These are phyloP conservation scores for Monochamus saltuarius DNA, from an alignment of 1,140 invertebrate genomes.

Conservation along the genomic window DNA sequence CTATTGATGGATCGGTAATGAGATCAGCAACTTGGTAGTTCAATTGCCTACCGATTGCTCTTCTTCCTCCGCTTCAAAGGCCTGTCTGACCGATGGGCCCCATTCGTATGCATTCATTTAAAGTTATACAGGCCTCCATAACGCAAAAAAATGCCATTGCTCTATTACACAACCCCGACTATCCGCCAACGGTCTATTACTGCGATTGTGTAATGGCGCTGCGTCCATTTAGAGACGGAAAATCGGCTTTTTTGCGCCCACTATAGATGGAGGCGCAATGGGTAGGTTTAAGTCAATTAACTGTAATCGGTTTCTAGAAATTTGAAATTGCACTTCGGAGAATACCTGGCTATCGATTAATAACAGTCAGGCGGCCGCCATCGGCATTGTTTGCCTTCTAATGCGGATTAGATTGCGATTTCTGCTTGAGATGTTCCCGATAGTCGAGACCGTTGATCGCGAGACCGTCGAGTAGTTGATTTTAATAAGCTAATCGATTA, in stretches of 20 bases:
- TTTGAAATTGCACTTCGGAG: conserved; percentile 25
- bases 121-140: neutral
- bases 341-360: conserved; percentile 27
- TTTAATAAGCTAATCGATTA: too few species aligned
- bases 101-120: conserved; percentile 22
- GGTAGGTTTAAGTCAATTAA: conserved; percentile 33
- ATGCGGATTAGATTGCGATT: too few species aligned
- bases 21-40: too few species aligned
- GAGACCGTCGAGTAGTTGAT: too few species aligned
- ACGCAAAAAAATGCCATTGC: conserved; percentile 29
- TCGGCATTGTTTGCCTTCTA: conserved; percentile 8
- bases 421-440: too few species aligned
- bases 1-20: too few species aligned
- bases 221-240: conserved; percentile 31
- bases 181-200: conserved; percentile 27
- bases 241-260: conserved; percentile 33
- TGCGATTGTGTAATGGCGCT: conserved; percentile 29
- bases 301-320: conserved; percentile 30
- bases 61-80: too few species aligned
- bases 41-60: too few species aligned
- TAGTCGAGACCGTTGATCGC: too few species aligned
- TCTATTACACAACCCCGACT: conserved; percentile 26
- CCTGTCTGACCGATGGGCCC: conserved; percentile 13
- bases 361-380: conserved; percentile 24
- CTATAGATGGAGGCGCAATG: conserved; percentile 34